These are phyloP conservation scores for Dendrolimus kikuchii DNA, from an alignment of 1,140 invertebrate species.

Conservation along the genomic window DNA sequence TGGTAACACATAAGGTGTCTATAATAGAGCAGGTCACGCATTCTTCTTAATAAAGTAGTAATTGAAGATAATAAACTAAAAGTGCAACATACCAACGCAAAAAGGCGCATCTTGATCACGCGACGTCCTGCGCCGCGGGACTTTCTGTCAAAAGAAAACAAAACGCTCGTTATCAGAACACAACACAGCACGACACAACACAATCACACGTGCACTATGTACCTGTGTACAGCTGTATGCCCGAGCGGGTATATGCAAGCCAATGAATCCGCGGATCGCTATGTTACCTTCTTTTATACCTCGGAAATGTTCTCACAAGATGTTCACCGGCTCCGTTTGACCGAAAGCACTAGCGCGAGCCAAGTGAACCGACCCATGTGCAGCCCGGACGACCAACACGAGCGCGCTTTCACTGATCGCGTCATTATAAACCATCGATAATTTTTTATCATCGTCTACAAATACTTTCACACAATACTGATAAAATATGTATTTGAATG, in stretches of 20 bases:
- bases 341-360: constrained; percentile 35
- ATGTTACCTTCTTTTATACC: constrained; percentile 64
- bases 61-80: not conserved
- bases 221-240: constrained; percentile 27
- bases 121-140: constrained; percentile 27
- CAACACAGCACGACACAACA: constrained; percentile 33
- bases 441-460: constrained; percentile 11
- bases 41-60: not conserved
- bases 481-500: not conserved
- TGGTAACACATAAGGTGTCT: too few species aligned
- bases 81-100: constrained; percentile 30
- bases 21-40: too few species aligned
- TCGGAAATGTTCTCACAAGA: constrained; percentile 57
- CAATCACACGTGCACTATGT: constrained; percentile 17
- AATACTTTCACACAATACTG: constrained; percentile 12
- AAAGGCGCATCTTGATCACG: constrained; percentile 43
- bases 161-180: constrained; percentile 27
- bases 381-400: constrained; percentile 25
- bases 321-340: constrained; percentile 37
- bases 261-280: constrained; percentile 55
- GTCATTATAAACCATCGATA: constrained; percentile 6
- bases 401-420: constrained; percentile 36
- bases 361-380: constrained; percentile 15
- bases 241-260: constrained; percentile 39
- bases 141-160: constrained; percentile 60